These are phyloP conservation scores for Pseudochirops corinnae DNA, from an alignment of 2,797 vertebrate species.

Conservation along the genomic window DNA sequence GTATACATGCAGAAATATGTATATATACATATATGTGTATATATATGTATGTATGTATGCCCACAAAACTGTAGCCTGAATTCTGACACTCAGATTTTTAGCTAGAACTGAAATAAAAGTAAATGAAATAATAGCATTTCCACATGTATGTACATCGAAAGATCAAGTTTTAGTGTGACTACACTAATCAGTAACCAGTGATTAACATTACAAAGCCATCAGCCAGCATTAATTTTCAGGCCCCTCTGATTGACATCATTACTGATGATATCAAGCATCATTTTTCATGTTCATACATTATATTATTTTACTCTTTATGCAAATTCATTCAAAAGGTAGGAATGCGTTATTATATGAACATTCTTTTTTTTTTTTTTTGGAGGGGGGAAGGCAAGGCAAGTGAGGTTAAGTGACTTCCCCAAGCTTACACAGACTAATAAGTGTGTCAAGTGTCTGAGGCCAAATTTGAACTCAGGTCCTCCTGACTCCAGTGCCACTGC, in stretches of 20 bases:
- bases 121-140: neutral
- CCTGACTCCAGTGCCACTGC: too few species aligned
- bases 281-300: neutral
- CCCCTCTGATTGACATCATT: neutral
- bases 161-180: neutral
- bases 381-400: too few species aligned
- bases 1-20: neutral
- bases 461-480: too few species aligned
- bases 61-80: neutral
- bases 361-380: neutral
- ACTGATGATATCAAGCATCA: neutral
- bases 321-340: neutral
- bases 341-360: neutral
- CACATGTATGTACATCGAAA: neutral
- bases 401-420: too few species aligned
- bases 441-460: too few species aligned
- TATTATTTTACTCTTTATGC: neutral
- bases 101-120: neutral
- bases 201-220: neutral
- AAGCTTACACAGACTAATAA: too few species aligned
- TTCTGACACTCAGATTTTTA: neutral
- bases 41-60: neutral
- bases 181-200: neutral
- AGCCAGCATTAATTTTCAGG: neutral
- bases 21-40: neutral